Conservation (phyloP, 2,888 invertebrate species). For the Nephrocerus scutellatus region DNA sequence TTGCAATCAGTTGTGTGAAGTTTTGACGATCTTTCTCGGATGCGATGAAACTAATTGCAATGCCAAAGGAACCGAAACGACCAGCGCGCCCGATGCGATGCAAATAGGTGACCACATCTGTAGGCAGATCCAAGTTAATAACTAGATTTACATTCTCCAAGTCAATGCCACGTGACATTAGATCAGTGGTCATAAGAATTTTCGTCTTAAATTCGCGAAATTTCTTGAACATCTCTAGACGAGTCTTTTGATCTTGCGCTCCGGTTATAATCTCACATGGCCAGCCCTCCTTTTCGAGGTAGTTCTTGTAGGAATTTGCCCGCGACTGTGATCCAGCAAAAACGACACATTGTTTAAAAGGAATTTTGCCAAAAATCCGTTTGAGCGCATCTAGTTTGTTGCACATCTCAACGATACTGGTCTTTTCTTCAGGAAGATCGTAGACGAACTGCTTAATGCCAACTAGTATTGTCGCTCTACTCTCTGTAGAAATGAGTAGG, state of each 20-base stretch:
- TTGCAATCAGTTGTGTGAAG: slow-evolving; percentile 54
- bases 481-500: slow-evolving; percentile 66
- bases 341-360: slow-evolving; percentile 84
- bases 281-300: slow-evolving; percentile 67
- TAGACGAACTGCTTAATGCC: slow-evolving; percentile 75
- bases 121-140: slow-evolving; percentile 83
- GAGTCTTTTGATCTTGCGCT: slow-evolving; percentile 68
- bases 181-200: slow-evolving; percentile 83
- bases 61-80: slow-evolving; percentile 80
- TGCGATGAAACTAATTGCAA: slow-evolving; percentile 67
- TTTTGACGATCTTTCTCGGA: slow-evolving; percentile 56
- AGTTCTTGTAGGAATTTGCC: slow-evolving; percentile 69
- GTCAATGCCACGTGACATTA: slow-evolving; percentile 91
- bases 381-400: slow-evolving; percentile 60
- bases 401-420: slow-evolving; percentile 59
- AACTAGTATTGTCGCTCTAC: slow-evolving; percentile 61
- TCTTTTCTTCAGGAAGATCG: slow-evolving; percentile 55
- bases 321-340: slow-evolving; percentile 86
- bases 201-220: slow-evolving; percentile 75
- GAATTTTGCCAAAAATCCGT: slow-evolving; percentile 61
- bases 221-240: slow-evolving; percentile 67
- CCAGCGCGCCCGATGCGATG: slow-evolving; percentile 96
- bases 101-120: slow-evolving; percentile 73
- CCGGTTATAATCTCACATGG: slow-evolving; percentile 71
- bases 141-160: slow-evolving; percentile 88